phyloP scores from a whole-genome alignment of 2,888 invertebrate genomes.

The Mimumesa dahlbomi region DNA sequence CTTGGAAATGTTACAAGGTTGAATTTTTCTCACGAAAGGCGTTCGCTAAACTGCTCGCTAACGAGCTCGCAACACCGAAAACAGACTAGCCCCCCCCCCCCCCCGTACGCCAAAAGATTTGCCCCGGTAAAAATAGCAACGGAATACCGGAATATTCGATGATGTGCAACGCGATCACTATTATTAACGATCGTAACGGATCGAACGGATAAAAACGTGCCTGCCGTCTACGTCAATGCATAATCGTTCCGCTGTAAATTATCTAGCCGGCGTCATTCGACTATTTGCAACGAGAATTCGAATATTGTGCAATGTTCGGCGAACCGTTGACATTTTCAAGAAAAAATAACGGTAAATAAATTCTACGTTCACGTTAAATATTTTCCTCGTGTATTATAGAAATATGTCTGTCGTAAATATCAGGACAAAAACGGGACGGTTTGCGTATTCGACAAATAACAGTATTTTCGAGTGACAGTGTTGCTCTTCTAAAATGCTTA shows the following conservation, averaged over 20 bases:
- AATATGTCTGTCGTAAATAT: too few species aligned
- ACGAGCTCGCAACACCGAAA: constrained; percentile 8
- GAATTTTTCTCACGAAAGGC: background rate
- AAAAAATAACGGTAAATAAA: too few species aligned
- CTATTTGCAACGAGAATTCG: background rate
- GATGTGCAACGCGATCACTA: constrained; percentile 14
- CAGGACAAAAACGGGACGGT: background rate
- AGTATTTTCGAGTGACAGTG: background rate
- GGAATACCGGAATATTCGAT: constrained; percentile 28
- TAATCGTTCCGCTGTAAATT: background rate
- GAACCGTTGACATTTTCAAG: background rate
- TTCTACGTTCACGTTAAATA: too few species aligned
- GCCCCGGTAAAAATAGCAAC: constrained; percentile 26
- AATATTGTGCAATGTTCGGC: background rate
- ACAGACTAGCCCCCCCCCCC: too few species aligned
- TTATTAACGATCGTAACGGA: constrained; percentile 33
- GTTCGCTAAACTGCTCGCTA: background rate
- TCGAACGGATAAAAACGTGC: constrained; percentile 15
- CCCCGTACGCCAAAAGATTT: constrained; percentile 14
- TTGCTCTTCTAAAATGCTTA: background rate
- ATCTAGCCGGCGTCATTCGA: background rate
- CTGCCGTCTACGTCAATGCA: background rate
- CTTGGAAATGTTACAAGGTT: background rate
- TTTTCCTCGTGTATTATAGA: too few species aligned
- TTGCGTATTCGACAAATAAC: background rate